These are phyloP conservation scores for Myopa tessellatipennis DNA, from an alignment of 2,888 invertebrate genomes.

Conservation along the genomic window DNA sequence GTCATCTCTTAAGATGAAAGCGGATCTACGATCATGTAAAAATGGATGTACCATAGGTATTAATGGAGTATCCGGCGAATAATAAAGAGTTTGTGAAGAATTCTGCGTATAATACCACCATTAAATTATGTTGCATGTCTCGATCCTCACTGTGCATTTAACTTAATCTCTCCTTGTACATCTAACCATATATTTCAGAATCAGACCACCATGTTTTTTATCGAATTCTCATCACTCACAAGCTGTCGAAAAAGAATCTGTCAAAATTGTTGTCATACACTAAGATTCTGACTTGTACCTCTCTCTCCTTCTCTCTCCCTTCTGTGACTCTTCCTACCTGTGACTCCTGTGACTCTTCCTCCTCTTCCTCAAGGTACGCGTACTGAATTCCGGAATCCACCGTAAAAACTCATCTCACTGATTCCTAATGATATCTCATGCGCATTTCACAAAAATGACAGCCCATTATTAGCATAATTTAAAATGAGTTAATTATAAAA, in stretches of 20 bases:
- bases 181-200: background rate
- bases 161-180: no score
- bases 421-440: constrained; percentile 32
- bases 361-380: background rate
- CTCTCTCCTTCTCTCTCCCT: background rate
- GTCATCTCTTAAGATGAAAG: no score
- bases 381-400: background rate
- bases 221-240: constrained; percentile 18
- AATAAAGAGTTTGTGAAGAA: no score
- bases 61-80: no score
- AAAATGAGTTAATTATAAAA: constrained; percentile 39
- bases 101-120: no score
- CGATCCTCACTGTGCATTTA: no score
- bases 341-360: no score
- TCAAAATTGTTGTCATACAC: constrained; percentile 17
- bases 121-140: no score
- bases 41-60: no score
- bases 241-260: constrained; percentile 25
- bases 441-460: constrained; percentile 20
- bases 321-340: background rate
- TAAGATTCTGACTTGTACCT: background rate
- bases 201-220: constrained; percentile 19
- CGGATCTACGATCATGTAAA: no score
- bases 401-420: background rate
- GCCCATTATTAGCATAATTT: constrained; percentile 36